A percentile compares a stretch with the other conserved stretches of the same genome.
Conservation (phyloP, 2,797 vertebrate species). For the Salmo trutta region DNA sequence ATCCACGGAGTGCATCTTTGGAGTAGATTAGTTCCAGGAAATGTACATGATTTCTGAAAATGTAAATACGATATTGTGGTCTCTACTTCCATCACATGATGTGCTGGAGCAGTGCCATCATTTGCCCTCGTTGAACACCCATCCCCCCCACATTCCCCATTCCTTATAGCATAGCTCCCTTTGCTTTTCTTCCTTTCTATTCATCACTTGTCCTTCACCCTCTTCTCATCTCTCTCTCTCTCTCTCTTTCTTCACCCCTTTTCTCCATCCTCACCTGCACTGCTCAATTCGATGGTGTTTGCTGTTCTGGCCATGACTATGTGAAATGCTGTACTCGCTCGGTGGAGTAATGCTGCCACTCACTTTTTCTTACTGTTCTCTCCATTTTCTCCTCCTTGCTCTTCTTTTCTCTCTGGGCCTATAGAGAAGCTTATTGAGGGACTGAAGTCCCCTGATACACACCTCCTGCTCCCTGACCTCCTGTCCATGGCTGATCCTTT, state of each 20-base stretch:
- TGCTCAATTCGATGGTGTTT: not conserved
- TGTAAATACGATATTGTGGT: not conserved
- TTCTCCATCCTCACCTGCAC: not conserved
- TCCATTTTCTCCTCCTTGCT: not conserved
- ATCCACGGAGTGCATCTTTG: too few species aligned
- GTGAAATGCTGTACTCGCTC: not conserved
- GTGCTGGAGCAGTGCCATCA: not conserved
- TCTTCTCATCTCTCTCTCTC: not conserved
- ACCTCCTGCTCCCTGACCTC: slow-evolving; percentile 93
- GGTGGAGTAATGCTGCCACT: not conserved
- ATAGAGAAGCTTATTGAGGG: slow-evolving; percentile 98
- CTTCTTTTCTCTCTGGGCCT: slow-evolving; percentile 34
- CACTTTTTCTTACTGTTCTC: not conserved
- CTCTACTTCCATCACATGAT: not conserved
- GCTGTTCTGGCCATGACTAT: not conserved
- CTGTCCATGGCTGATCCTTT: slow-evolving; percentile 94
- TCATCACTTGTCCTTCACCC: not conserved
- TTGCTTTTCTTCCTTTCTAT: not conserved
- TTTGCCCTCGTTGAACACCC: not conserved
- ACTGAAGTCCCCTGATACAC: slow-evolving; percentile 95
- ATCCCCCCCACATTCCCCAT: not conserved
- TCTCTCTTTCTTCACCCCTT: not conserved
- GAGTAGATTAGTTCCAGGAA: too few species aligned
- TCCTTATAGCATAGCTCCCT: not conserved
- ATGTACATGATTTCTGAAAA: too few species aligned